These are phyloP conservation scores for Grantiella picta DNA, from an alignment of 2,113 vertebrate genomes.

Conservation along the genomic window DNA sequence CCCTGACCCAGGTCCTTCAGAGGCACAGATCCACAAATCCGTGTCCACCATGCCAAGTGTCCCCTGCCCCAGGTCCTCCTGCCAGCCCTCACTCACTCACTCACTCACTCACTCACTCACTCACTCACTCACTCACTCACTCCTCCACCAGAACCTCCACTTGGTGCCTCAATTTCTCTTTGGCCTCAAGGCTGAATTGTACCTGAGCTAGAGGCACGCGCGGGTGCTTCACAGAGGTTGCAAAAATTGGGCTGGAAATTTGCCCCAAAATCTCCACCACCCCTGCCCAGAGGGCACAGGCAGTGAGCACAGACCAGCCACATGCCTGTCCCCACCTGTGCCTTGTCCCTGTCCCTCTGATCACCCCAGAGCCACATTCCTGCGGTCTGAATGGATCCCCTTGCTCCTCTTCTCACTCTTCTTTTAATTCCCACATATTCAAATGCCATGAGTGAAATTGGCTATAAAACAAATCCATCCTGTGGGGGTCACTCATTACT, in stretches of 20 bases:
- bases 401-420: accelerated
- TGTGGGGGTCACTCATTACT: neutral
- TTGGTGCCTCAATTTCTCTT: neutral
- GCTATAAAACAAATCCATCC: neutral
- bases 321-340: accelerated
- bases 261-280: neutral
- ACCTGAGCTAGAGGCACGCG: neutral
- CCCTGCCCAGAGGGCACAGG: neutral
- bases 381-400: neutral
- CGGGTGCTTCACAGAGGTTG: neutral
- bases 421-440: neutral
- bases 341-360: neutral
- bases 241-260: neutral
- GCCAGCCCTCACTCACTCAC: neutral
- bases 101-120: too few relatives aligned
- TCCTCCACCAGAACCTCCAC: neutral
- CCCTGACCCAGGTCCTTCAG: neutral
- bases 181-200: accelerated
- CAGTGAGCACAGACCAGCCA: accelerated
- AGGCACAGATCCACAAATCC: neutral
- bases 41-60: accelerated
- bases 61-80: neutral
- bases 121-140: neutral
- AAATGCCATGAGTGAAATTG: neutral
- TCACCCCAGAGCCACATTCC: neutral